Evolutionary conservation across 1,140 invertebrate species (phyloP).

Genomic region (Planococcus citri): DNA sequence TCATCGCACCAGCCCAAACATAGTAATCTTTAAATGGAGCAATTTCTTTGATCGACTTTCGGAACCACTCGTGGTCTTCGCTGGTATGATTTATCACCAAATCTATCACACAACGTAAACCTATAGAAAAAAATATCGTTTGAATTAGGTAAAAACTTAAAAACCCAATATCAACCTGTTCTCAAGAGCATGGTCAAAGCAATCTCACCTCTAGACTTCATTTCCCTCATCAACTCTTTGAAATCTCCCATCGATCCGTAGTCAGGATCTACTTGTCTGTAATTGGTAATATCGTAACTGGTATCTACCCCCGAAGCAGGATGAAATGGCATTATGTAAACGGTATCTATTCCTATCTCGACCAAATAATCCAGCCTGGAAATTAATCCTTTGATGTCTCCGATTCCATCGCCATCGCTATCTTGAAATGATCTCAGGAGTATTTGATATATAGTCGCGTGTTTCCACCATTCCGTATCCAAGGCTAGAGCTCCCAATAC

Average conservation of each 20-base stretch:
- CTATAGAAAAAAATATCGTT: slow-evolving; percentile 36
- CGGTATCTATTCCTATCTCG: slow-evolving; percentile 33
- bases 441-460: slow-evolving; percentile 39
- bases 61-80: slow-evolving; percentile 65
- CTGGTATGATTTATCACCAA: slow-evolving; percentile 81
- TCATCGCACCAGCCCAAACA: too few relatives aligned
- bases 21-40: slow-evolving; percentile 60
- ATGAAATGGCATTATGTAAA: slow-evolving; percentile 9
- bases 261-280: slow-evolving; percentile 35
- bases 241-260: slow-evolving; percentile 23
- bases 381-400: slow-evolving; percentile 48
- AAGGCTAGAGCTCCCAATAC: too few relatives aligned
- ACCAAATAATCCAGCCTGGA: background rate
- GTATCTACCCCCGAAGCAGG: slow-evolving; percentile 52
- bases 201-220: slow-evolving; percentile 20
- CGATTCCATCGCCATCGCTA: slow-evolving; percentile 58
- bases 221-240: slow-evolving; percentile 9
- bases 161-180: too few relatives aligned
- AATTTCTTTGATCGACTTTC: slow-evolving; percentile 44
- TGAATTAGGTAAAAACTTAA: too few relatives aligned
- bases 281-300: slow-evolving; percentile 63
- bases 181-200: background rate
- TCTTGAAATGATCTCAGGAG: slow-evolving; percentile 54
- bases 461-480: slow-evolving; percentile 38
- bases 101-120: slow-evolving; percentile 65